A percentile compares a stretch with the other conserved stretches of the same genome.
Conservation (phyloP, 2,888 invertebrate genomes). For the Ormyrus pomaceus region DNA sequence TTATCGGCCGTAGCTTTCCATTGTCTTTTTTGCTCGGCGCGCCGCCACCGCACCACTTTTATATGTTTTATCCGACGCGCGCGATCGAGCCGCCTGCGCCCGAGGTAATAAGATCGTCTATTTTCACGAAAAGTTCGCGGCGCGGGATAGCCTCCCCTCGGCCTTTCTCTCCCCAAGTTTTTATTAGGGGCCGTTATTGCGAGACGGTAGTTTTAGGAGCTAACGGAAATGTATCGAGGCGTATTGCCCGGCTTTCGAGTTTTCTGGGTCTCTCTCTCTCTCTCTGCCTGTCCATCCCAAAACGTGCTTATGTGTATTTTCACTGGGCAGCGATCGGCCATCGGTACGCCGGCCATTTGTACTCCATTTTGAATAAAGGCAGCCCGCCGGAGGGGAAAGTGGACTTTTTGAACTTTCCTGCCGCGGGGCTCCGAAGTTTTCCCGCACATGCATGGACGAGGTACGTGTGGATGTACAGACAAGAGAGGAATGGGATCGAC, state of each 20-base stretch:
- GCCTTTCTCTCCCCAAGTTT: conserved; percentile 39
- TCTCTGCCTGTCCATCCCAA: neutral
- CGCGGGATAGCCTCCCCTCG: neutral
- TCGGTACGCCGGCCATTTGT: neutral
- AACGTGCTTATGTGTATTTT: neutral
- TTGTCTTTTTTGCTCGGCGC: neutral
- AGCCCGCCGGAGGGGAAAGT: neutral
- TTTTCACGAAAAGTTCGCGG: conserved; percentile 49
- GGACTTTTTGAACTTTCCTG: too few relatives aligned
- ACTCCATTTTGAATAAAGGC: conserved; percentile 38
- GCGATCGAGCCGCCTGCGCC: conserved; percentile 12
- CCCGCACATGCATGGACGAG: too few relatives aligned
- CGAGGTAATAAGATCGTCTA: conserved; percentile 51
- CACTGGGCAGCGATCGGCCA: neutral
- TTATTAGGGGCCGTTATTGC: conserved; percentile 51
- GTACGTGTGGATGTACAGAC: neutral
- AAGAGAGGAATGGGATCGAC: conserved; percentile 1
- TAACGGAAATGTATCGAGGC: conserved; percentile 48
- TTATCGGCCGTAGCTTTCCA: conserved; percentile 37
- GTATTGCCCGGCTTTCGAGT: conserved; percentile 27
- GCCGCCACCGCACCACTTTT: conserved; percentile 20
- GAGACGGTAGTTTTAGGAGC: conserved; percentile 42
- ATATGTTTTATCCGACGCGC: conserved; percentile 42
- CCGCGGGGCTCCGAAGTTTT: too few relatives aligned
- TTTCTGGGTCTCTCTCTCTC: neutral